Evolutionary conservation across 2,888 invertebrate species (phyloP).

Genomic region (Pantelozetes paolii): DNA sequence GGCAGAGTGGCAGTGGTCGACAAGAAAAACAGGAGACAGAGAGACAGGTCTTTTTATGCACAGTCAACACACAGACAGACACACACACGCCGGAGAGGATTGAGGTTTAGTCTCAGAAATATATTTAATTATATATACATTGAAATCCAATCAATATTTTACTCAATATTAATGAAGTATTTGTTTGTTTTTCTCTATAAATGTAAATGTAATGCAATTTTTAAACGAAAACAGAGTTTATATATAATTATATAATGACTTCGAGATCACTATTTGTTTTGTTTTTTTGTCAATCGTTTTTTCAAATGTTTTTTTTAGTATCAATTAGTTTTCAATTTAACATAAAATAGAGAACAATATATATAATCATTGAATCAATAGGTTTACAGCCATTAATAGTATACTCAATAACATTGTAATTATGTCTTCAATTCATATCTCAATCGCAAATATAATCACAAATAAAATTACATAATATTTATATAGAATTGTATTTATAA

Average conservation of each 20-base stretch:
- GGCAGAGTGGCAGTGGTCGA: too few species aligned
- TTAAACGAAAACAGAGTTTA: background rate
- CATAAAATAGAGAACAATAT: slow-evolving; percentile 24
- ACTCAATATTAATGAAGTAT: slow-evolving; percentile 2
- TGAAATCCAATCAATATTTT: background rate
- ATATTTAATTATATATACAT: background rate
- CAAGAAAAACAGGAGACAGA: too few species aligned
- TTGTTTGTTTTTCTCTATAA: background rate
- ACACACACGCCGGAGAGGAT: too few species aligned
- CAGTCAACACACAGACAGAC: too few species aligned
- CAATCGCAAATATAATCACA: background rate
- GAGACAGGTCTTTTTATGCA: too few species aligned
- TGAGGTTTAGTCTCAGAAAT: background rate
- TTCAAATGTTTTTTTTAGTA: background rate
- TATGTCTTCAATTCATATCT: background rate
- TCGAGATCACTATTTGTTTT: slow-evolving; percentile 21
- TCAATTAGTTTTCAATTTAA: background rate
- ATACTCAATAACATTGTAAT: background rate
- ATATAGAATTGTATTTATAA: too few species aligned
- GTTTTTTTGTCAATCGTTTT: too few species aligned
- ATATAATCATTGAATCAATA: slow-evolving; percentile 8
- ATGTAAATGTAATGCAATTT: background rate
- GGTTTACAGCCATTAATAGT: background rate
- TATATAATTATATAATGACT: slow-evolving; percentile 7
- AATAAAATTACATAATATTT: too few species aligned